Base-by-base conservation (phyloP, 1,140 invertebrate genomes). In the Trichogramma pretiosum region DNA sequence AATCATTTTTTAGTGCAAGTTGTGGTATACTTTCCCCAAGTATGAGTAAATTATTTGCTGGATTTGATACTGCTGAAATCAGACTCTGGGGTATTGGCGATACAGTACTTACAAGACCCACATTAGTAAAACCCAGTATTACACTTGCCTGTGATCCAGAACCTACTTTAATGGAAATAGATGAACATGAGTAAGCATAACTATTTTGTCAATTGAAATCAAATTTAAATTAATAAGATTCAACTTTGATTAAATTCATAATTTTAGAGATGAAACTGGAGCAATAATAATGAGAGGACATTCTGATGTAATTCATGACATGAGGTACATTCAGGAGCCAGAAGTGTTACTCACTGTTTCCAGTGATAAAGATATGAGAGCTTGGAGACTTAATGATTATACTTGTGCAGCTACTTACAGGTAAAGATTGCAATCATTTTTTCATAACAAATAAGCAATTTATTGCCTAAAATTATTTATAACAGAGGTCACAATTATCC, bases 401-500 rank as follows among this genome's bases (percentile, higher is more conserved):
- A 75, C 77, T 9, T 85, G 83, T 64, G 79, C 77, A 10, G 75
- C 79, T 33, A 74, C 84, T 52, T 87, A 86, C 60, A 80, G 78
- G 82, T 83, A 67, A 36, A 36, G 48, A 47, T 39, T 33, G 45
- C 26, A 17, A 52, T 30, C n/a, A 48, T 45, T 41, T 42, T 18
- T 13, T 40, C 7, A 46, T 14, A 39, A 21, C 45, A 45, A n/a
- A 28, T 44, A 30, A 18, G 14, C 49, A 7, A 11, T 5, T 7
- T 28, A 28, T 5, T 28, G 24, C 11, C 5, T 28, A 5, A 51
- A 40, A 28, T 53, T 49, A 63, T 48, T 55, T 55, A 21, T 74
- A 77, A 39, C 65, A 80, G 78, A 55, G 89, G 89, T 30, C 89
- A 93, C 63, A 83, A 80, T 56, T 86, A 87, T 62, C 84, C 88